Evolutionary conservation across 2,888 invertebrate species (phyloP).

Genomic region (Anarsia innoxiella): DNA sequence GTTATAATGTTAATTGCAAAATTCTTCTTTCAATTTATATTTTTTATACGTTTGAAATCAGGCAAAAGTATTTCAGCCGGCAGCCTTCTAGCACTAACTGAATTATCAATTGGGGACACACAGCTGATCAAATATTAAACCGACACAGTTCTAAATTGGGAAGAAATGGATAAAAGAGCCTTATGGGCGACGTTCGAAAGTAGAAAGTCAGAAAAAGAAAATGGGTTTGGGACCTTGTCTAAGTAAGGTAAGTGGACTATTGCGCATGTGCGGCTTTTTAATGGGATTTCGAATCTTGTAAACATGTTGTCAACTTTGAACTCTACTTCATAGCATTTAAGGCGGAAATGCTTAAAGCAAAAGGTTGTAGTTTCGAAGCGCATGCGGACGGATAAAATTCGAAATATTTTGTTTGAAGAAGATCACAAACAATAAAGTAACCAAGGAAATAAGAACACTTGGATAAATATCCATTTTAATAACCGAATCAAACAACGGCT

Average conservation of each 20-base stretch:
- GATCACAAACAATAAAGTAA: slow-evolving; percentile 44
- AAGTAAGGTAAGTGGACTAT: slow-evolving; percentile 36
- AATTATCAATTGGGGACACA: slow-evolving; percentile 65
- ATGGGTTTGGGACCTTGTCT: slow-evolving; percentile 37
- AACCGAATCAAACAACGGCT: too few relatives aligned
- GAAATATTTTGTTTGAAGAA: slow-evolving; percentile 46
- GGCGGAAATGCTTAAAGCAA: too few relatives aligned
- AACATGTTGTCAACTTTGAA: neutral
- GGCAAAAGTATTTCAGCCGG: slow-evolving; percentile 43
- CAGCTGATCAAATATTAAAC: slow-evolving; percentile 65
- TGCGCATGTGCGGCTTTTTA: slow-evolving; percentile 57
- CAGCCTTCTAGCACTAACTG: slow-evolving; percentile 49
- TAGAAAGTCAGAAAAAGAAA: slow-evolving; percentile 33
- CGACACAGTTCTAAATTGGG: slow-evolving; percentile 42
- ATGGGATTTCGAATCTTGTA: slow-evolving; percentile 35
- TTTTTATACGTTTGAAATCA: slow-evolving; percentile 23
- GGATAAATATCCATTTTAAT: too few relatives aligned
- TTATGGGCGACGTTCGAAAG: slow-evolving; percentile 40
- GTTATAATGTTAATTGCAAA: too few relatives aligned
- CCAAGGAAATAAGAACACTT: slow-evolving; percentile 35
- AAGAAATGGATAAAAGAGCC: slow-evolving; percentile 38
- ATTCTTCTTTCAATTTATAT: slow-evolving; percentile 13
- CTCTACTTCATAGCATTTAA: neutral
- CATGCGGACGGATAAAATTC: slow-evolving; percentile 51
- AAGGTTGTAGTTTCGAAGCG: slow-evolving; percentile 22